Conservation (phyloP, 1,140 invertebrate genomes). For the Gryon sp. region DNA sequence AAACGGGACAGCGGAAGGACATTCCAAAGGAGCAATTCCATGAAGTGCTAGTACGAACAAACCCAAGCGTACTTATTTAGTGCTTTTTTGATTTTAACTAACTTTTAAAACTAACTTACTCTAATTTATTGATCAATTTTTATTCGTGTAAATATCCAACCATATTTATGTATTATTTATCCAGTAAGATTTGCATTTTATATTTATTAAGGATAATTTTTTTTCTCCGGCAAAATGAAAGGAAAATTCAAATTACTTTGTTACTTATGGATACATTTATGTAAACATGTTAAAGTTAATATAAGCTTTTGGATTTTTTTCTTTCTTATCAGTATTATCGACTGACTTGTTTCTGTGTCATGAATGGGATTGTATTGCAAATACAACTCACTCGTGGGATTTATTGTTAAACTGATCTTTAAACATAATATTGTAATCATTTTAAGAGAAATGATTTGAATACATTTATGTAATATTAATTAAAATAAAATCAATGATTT, state of each 20-base stretch:
- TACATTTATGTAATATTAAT: too few relatives aligned
- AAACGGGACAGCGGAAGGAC: slow-evolving; percentile 73
- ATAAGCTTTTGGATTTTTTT: not conserved
- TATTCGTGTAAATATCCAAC: slow-evolving; percentile 15
- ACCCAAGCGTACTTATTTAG: slow-evolving; percentile 37
- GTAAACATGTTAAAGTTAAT: not conserved
- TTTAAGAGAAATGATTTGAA: too few relatives aligned
- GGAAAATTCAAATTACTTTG: too few relatives aligned
- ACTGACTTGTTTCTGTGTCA: not conserved
- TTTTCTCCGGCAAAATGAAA: too few relatives aligned
- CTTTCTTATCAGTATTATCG: slow-evolving; percentile 9
- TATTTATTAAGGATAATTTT: not conserved
- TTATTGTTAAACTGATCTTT: not conserved
- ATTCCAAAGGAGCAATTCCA: slow-evolving; percentile 77
- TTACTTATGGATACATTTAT: too few relatives aligned
- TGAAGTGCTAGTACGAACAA: slow-evolving; percentile 73
- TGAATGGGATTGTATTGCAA: too few relatives aligned
- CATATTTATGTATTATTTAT: slow-evolving; percentile 31
- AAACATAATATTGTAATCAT: not conserved
- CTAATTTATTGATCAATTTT: slow-evolving; percentile 38
- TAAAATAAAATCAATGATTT: too few relatives aligned
- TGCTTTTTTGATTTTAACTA: slow-evolving; percentile 5
- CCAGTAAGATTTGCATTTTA: slow-evolving; percentile 1
- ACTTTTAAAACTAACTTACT: slow-evolving; percentile 11
- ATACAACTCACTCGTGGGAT: not conserved